A percentile compares a stretch with the other conserved stretches of the same genome.
Evolutionary conservation across 2,797 vertebrate species (phyloP).

Genomic region (Saxicola maurus): DNA sequence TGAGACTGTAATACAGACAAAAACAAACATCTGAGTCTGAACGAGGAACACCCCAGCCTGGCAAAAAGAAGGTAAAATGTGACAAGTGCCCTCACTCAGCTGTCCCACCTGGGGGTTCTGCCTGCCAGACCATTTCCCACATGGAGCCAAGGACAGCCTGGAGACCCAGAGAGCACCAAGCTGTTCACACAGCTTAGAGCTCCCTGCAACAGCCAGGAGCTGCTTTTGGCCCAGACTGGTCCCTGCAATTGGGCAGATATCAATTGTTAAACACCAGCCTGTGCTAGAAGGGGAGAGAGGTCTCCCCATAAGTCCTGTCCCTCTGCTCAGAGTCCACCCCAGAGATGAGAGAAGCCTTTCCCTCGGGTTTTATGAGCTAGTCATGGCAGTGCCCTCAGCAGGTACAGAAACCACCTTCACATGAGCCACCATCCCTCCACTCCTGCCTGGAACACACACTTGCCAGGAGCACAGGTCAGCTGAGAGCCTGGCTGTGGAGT

Average conservation of each 20-base stretch:
- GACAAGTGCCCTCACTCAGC: not conserved
- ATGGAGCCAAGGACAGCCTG: not conserved
- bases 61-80: too few species aligned
- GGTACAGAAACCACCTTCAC: not conserved
- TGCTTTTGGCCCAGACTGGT: not conserved
- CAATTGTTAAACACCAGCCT: not conserved
- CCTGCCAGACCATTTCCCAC: not conserved
- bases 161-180: not conserved
- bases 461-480: not conserved
- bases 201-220: not conserved
- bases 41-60: too few species aligned
- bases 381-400: not conserved
- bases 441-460: rapidly evolving
- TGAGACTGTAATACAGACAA: too few species aligned
- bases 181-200: not conserved
- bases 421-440: rapidly evolving
- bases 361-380: rapidly evolving
- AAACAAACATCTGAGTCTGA: too few species aligned
- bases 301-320: not conserved
- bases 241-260: not conserved
- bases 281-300: not conserved
- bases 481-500: not conserved
- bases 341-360: not conserved
- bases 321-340: not conserved
- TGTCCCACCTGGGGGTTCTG: not conserved